Conservation (phyloP, 2,888 invertebrate genomes). For the Campopleginae sp. region DNA sequence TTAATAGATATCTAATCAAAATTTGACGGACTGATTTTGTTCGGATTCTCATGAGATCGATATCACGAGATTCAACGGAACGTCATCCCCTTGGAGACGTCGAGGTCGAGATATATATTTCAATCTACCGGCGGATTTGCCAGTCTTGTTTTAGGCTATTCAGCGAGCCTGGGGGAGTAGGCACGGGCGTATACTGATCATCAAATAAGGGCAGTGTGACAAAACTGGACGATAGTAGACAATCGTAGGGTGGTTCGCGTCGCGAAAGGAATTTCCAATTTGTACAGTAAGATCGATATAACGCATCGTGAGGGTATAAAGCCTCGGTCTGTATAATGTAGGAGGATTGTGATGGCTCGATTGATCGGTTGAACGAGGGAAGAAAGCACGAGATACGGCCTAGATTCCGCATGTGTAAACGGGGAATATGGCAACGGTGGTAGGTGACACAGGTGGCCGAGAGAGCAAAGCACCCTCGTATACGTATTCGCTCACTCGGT, state of each 20-base stretch:
- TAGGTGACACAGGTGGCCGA: slow-evolving; percentile 61
- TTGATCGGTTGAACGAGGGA: slow-evolving; percentile 58
- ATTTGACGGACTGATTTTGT: too few relatives aligned
- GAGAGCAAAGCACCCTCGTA: slow-evolving; percentile 27
- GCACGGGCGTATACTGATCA: slow-evolving; percentile 23
- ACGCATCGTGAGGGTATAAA: slow-evolving; percentile 20
- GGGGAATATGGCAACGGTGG: slow-evolving; percentile 30
- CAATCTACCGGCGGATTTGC: neutral
- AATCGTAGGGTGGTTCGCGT: slow-evolving; percentile 10
- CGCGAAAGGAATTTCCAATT: slow-evolving; percentile 61
- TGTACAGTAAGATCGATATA: slow-evolving; percentile 51
- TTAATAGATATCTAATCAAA: too few relatives aligned
- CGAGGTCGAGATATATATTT: too few relatives aligned
- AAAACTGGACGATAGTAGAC: neutral
- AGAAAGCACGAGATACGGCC: slow-evolving; percentile 47
- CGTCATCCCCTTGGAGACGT: too few relatives aligned
- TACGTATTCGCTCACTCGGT: slow-evolving; percentile 51
- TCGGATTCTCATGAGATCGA: too few relatives aligned
- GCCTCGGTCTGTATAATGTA: neutral
- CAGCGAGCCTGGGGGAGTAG: neutral
- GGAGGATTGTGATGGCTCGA: slow-evolving; percentile 50
- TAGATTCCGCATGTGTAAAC: slow-evolving; percentile 63
- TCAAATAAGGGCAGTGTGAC: slow-evolving; percentile 15
- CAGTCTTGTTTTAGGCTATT: neutral
- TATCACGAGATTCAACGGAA: too few relatives aligned